Evolutionary conservation across 2,113 vertebrate genomes (phyloP).

Genomic region (cattle (Bos taurus)): DNA sequence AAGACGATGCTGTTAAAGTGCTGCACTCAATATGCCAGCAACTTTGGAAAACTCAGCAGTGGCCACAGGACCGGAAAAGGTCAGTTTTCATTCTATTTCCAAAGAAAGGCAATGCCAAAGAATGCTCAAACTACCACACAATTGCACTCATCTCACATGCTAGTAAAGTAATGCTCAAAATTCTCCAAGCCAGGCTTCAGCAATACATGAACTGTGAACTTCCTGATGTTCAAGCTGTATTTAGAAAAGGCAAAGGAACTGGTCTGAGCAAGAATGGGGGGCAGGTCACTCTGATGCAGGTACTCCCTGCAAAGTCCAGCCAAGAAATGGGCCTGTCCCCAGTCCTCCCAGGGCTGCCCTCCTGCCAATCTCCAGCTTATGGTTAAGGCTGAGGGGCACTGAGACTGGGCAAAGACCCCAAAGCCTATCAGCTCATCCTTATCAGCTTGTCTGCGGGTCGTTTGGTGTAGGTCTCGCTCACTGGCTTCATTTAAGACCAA

Average conservation of each 20-base stretch:
- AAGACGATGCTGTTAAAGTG: background rate
- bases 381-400: background rate
- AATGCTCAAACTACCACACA: background rate
- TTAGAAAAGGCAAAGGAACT: background rate
- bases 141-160: background rate
- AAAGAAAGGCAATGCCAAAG: background rate
- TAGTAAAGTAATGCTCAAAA: background rate
- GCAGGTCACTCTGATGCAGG: background rate
- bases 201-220: background rate
- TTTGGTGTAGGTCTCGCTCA: conserved; percentile 54
- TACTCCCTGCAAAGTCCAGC: background rate
- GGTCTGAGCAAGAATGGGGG: background rate
- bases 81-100: background rate
- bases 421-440: background rate
- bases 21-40: background rate
- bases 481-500: conserved; percentile 76
- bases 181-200: background rate
- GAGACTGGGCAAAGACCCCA: background rate
- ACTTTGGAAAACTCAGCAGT: background rate
- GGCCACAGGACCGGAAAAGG: background rate
- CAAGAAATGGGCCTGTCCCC: too few species aligned
- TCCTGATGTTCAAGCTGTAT: background rate
- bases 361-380: background rate
- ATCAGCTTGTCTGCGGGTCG: rapidly evolving
- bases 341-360: background rate